phyloP scores from a whole-genome alignment of 2,888 invertebrate genomes.

The Caenorhabditis afra region DNA sequence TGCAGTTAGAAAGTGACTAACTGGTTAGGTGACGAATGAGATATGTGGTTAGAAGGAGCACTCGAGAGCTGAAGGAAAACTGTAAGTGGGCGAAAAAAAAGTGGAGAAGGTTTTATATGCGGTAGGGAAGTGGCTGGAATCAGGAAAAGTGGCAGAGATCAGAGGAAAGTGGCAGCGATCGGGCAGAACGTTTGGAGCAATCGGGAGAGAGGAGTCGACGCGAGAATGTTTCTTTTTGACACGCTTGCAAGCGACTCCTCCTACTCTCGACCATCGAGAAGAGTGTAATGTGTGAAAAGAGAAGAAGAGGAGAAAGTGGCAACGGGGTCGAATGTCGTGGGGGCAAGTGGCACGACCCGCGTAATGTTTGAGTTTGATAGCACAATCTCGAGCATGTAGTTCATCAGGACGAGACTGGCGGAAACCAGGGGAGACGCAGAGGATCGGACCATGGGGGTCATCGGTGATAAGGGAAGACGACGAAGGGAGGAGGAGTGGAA shows the following conservation, averaged over 20 bases:
- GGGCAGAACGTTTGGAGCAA: conserved; percentile 1
- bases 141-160: conserved; percentile 8
- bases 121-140: conserved; percentile 24
- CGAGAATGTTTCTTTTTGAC: conserved; percentile 13
- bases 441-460: conserved; percentile 29
- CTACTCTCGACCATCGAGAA: conserved; percentile 27
- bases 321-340: conserved; percentile 43
- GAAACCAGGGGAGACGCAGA: conserved; percentile 2
- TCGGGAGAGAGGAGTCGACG: neutral
- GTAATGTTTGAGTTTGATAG: conserved; percentile 44
- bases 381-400: conserved; percentile 12
- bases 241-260: conserved; percentile 24
- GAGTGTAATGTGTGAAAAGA: conserved; percentile 21
- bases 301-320: conserved; percentile 15
- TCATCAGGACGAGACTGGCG: neutral
- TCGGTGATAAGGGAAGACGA: conserved; percentile 25
- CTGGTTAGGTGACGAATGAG: conserved; percentile 9
- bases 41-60: conserved; percentile 24
- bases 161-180: conserved; percentile 10
- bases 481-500: conserved; percentile 1
- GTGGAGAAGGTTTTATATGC: conserved; percentile 14
- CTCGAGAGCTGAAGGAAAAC: conserved; percentile 16
- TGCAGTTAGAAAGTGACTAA: conserved; percentile 35
- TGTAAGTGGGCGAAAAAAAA: conserved; percentile 15
- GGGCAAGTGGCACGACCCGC: conserved; percentile 17